These are phyloP conservation scores for Dipodomys merriami DNA, from an alignment of 2,113 vertebrate genomes.

Conservation along the genomic window DNA sequence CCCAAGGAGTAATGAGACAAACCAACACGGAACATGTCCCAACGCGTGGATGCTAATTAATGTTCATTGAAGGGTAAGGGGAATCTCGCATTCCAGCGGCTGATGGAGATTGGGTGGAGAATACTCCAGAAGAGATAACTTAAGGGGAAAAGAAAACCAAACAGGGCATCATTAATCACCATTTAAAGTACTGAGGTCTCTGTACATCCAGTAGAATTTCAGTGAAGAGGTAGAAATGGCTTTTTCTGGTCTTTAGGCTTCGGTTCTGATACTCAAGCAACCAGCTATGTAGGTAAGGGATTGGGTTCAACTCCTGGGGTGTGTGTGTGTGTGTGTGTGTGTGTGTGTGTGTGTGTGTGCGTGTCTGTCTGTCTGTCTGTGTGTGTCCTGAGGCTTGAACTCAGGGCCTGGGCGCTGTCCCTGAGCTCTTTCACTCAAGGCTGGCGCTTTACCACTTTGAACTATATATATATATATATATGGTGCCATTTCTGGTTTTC, in stretches of 20 bases:
- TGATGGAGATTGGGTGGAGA: neutral
- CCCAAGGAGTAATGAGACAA: neutral
- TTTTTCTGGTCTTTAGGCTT: neutral
- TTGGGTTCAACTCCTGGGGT: too few relatives aligned
- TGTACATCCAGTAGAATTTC: neutral
- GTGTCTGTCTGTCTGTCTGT: too few relatives aligned
- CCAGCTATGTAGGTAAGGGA: too few relatives aligned
- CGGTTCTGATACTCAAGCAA: neutral
- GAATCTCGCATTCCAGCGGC: neutral
- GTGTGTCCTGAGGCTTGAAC: too few relatives aligned
- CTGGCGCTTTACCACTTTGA: too few relatives aligned
- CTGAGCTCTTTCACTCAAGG: too few relatives aligned
- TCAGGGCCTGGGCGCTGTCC: too few relatives aligned
- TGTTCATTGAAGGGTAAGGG: neutral
- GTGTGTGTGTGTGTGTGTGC: too few relatives aligned
- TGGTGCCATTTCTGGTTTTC: too few relatives aligned
- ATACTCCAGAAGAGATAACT: slow-evolving; percentile 23
- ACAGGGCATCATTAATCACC: neutral
- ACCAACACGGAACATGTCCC: neutral
- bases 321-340: too few relatives aligned
- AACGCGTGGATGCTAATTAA: neutral
- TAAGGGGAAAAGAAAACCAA: slow-evolving; percentile 37
- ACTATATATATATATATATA: too few relatives aligned
- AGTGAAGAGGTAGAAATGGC: neutral
- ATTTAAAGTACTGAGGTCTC: slow-evolving; percentile 31